A percentile compares a stretch with the other conserved stretches of the same genome.
Conservation (phyloP, 2,113 vertebrate species). For the Sarotherodon lohbergeri region DNA sequence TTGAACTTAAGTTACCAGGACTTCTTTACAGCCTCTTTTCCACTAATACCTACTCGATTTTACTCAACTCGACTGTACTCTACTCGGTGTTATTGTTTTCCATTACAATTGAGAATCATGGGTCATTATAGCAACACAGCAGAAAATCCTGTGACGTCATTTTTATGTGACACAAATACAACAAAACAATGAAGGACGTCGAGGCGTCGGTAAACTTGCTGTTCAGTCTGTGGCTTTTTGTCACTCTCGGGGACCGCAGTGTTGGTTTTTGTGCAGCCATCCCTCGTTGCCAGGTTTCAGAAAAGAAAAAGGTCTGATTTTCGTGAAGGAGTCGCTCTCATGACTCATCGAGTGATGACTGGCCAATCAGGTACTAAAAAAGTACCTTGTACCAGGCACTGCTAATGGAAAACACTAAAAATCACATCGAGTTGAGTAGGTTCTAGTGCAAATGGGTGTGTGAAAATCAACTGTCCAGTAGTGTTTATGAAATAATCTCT, state of each 20-base stretch:
- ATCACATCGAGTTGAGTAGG: neutral
- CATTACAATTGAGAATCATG: neutral
- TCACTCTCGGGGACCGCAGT: neutral
- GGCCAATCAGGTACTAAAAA: neutral
- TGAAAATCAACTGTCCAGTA: neutral
- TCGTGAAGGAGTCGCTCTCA: neutral
- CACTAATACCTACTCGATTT: neutral
- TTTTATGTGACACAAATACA: neutral
- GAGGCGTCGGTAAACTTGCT: neutral
- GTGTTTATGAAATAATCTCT: neutral
- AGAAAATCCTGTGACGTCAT: neutral
- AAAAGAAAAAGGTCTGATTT: neutral
- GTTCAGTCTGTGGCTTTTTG: neutral
- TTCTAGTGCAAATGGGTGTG: neutral
- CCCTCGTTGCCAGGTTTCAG: neutral
- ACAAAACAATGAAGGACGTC: neutral
- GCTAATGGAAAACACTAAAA: neutral
- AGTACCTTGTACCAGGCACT: neutral
- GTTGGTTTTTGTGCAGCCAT: neutral
- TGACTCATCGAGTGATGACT: neutral
- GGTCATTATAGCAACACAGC: neutral
- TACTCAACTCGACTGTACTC: neutral
- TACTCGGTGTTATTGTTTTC: neutral
- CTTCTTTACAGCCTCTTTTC: neutral
- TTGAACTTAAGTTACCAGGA: neutral